Evolutionary conservation across 2,113 vertebrate species (phyloP).

Genomic region (Pterocles orientalis): DNA sequence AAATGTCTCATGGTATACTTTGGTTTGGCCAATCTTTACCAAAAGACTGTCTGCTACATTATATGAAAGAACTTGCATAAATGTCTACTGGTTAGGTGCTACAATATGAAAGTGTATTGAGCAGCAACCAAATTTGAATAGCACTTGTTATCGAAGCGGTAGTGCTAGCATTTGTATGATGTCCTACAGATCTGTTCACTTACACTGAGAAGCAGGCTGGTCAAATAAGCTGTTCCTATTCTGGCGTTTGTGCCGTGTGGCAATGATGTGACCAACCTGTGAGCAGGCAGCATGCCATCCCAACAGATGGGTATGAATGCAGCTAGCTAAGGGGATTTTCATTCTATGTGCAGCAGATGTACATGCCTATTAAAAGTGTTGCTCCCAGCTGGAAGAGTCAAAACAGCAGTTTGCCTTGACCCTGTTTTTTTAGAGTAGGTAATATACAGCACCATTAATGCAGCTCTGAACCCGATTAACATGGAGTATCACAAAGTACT

Average conservation of each 20-base stretch:
- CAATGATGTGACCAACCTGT: constrained; percentile 41
- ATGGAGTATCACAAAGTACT: neutral
- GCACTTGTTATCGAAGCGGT: neutral
- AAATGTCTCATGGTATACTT: neutral
- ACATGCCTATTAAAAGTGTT: constrained; percentile 36
- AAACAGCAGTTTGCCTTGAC: constrained; percentile 53
- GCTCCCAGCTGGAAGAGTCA: constrained; percentile 33
- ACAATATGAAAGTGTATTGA: neutral
- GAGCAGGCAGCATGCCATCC: constrained; percentile 53
- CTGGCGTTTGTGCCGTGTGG: constrained; percentile 24
- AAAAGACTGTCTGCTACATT: neutral
- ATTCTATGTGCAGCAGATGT: constrained; percentile 30
- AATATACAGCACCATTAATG: neutral
- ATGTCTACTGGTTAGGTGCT: neutral
- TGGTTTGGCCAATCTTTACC: neutral
- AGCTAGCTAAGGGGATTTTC: neutral
- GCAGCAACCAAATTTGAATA: neutral
- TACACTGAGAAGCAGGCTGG: constrained; percentile 13
- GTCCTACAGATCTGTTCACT: neutral
- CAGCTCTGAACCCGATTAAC: neutral
- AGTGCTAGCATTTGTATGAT: neutral
- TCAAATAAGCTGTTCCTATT: neutral
- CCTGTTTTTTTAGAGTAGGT: constrained; percentile 16
- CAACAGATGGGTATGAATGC: constrained; percentile 54
- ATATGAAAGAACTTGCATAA: neutral